These are phyloP conservation scores for Lutjanus argentimaculatus DNA, from an alignment of 2,797 vertebrate genomes.

Conservation along the genomic window DNA sequence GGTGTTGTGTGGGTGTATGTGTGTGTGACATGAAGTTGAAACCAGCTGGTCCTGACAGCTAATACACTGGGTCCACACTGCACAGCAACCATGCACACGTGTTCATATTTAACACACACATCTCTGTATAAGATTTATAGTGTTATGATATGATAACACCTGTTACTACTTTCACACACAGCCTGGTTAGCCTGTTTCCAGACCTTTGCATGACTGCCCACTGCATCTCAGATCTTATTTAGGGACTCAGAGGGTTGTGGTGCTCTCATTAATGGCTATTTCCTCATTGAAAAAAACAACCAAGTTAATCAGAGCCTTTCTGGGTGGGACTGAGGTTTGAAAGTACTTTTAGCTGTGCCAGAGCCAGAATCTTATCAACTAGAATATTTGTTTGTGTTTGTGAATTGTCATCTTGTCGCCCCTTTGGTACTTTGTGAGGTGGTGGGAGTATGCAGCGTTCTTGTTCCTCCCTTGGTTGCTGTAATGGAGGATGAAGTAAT, in stretches of 20 bases:
- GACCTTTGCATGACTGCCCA: background rate
- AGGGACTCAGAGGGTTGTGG: background rate
- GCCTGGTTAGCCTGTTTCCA: background rate
- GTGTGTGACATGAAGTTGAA: background rate
- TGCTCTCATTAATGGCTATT: background rate
- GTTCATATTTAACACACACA: background rate
- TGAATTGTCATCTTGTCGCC: background rate
- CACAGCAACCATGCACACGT: background rate
- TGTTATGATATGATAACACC: conserved; percentile 6
- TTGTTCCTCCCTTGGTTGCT: background rate
- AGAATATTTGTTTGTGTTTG: background rate
- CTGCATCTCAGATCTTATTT: background rate
- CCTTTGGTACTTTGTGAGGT: background rate
- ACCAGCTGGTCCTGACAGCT: conserved; percentile 7
- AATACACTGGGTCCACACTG: background rate
- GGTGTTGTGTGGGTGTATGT: background rate
- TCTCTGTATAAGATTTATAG: background rate
- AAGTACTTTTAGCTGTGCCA: background rate
- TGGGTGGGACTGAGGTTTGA: background rate
- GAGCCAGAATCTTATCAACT: background rate
- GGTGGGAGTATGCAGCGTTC: background rate
- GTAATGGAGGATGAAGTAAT: background rate
- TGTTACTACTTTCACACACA: background rate
- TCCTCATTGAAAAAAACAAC: background rate
- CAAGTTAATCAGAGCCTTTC: conserved; percentile 4